A percentile compares a stretch with the other conserved stretches of the same genome.
Evolutionary conservation across 2,113 vertebrate species (phyloP).

Genomic region (Pao palembangensis): DNA sequence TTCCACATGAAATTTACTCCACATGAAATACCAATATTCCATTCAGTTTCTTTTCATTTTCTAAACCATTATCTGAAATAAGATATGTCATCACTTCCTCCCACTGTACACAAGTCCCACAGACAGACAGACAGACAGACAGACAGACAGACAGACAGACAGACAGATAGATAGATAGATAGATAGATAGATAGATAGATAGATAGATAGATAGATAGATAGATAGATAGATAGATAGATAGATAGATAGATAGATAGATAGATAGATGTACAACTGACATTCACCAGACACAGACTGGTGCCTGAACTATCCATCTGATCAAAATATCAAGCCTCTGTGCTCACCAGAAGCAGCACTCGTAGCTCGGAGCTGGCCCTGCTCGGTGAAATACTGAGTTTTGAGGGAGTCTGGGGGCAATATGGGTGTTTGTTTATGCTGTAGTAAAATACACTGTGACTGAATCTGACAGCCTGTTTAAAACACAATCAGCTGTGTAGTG

Average conservation of each 20-base stretch:
- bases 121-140: no score
- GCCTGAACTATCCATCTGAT: no score
- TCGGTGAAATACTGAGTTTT: not conserved
- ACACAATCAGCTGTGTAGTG: slow-evolving; percentile 30
- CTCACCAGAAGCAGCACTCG: no score
- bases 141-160: no score
- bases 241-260: not conserved
- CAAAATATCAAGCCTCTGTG: no score
- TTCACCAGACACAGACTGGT: no score
- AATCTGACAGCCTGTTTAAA: slow-evolving; percentile 45
- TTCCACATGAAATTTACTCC: not conserved
- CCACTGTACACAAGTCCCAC: no score
- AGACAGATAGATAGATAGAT: not conserved
- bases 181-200: not conserved
- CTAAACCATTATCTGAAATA: no score
- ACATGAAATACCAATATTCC: not conserved
- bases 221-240: not conserved
- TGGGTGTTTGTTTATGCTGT: slow-evolving; percentile 28
- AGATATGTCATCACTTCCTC: no score
- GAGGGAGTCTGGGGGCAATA: slow-evolving; percentile 8
- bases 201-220: no score
- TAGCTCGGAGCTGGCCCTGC: not conserved
- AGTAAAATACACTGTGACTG: slow-evolving; percentile 35
- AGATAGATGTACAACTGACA: no score
- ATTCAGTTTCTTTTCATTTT: no score